A percentile compares a stretch with the other conserved stretches of the same genome.
These are phyloP conservation scores for Pangasius krempfi DNA, from an alignment of 2,797 vertebrate species.

Conservation along the genomic window DNA sequence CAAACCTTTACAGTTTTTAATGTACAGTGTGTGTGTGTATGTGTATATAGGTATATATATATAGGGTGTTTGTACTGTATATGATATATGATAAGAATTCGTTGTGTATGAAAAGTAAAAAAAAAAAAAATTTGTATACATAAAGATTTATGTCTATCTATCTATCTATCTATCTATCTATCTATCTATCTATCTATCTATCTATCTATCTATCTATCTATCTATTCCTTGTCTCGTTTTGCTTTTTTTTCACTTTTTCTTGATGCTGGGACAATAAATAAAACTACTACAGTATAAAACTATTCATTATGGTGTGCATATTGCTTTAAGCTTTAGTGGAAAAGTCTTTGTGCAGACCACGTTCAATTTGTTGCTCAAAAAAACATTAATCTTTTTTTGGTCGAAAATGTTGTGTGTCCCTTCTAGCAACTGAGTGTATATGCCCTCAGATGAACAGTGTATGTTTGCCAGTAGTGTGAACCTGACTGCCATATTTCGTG, in stretches of 20 bases:
- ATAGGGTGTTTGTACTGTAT: too few species aligned
- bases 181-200: too few species aligned
- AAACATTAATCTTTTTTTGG: background rate
- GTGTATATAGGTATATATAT: too few species aligned
- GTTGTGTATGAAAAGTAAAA: too few species aligned
- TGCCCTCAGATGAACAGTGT: background rate
- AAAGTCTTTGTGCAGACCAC: background rate
- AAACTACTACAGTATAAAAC: background rate
- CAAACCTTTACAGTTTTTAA: background rate
- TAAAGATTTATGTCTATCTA: too few species aligned
- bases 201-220: too few species aligned
- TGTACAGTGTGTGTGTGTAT: too few species aligned
- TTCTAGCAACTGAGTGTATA: background rate
- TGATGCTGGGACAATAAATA: background rate
- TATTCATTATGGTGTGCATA: background rate
- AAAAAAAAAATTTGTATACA: too few species aligned
- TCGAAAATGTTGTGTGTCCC: background rate
- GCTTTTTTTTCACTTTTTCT: background rate
- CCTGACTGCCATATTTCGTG: conserved; percentile 3
- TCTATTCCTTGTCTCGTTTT: background rate
- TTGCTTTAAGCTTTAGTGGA: background rate
- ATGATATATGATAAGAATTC: too few species aligned
- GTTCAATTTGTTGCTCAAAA: background rate
- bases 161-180: too few species aligned
- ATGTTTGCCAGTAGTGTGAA: conserved; percentile 25